Percentiles rank a stretch among this genome's conserved stretches.
Evolutionary conservation across 2,888 invertebrate species (phyloP).

Genomic region (Hylaea fasciaria): DNA sequence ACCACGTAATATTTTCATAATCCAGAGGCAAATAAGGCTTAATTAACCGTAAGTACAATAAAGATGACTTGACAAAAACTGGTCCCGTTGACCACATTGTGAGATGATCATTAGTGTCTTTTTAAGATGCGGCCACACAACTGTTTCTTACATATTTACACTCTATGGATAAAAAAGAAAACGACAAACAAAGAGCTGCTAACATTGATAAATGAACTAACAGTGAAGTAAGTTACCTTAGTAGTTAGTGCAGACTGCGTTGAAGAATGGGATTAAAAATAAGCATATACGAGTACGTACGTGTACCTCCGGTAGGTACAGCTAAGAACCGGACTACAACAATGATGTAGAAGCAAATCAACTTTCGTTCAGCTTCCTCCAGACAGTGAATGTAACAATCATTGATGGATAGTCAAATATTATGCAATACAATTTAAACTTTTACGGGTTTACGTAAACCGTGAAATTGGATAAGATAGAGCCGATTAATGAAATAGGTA

Average conservation of each 20-base stretch:
- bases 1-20: not conserved
- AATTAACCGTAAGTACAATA: not conserved
- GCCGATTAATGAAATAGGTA: not conserved
- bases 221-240: slow-evolving; percentile 5
- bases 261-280: slow-evolving; percentile 13
- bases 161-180: slow-evolving; percentile 37
- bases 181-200: slow-evolving; percentile 29
- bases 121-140: slow-evolving; percentile 23
- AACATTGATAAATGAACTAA: slow-evolving; percentile 41
- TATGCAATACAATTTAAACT: slow-evolving; percentile 23
- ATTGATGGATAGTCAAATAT: slow-evolving; percentile 10
- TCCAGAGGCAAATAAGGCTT: slow-evolving; percentile 3
- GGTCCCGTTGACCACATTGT: slow-evolving; percentile 23
- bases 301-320: too few species aligned
- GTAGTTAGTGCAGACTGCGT: not conserved
- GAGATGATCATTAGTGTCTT: slow-evolving; percentile 36
- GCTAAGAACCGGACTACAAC: too few species aligned
- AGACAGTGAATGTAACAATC: slow-evolving; percentile 4
- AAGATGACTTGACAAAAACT: slow-evolving; percentile 29
- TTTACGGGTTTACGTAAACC: slow-evolving; percentile 29
- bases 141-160: slow-evolving; percentile 32
- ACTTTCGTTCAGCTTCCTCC: slow-evolving; percentile 8
- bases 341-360: slow-evolving; percentile 1
- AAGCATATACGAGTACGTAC: not conserved
- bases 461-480: slow-evolving; percentile 17